Evolutionary conservation across 2,888 invertebrate species (phyloP).

Genomic region (Polia nebulosa): DNA sequence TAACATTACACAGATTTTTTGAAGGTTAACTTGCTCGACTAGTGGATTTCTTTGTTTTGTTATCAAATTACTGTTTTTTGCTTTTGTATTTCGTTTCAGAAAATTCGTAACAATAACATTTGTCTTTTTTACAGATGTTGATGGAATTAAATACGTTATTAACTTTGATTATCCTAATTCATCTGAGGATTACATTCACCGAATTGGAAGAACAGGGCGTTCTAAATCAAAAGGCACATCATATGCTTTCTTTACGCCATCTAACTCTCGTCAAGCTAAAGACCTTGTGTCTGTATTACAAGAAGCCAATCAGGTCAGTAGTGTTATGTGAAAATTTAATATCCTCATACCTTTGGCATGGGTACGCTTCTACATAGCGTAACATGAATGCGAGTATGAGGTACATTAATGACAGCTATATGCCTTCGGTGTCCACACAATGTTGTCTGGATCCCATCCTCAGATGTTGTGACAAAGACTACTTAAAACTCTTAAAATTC

Average conservation of each 20-base stretch:
- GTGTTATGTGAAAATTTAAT: conserved; percentile 5
- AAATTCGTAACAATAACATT: conserved; percentile 58
- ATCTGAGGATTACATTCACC: conserved; percentile 98
- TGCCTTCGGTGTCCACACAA: conserved; percentile 95
- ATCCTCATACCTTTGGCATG: conserved; percentile 95
- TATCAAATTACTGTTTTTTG: conserved; percentile 47
- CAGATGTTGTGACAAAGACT: conserved; percentile 91
- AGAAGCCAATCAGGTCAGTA: conserved; percentile 96
- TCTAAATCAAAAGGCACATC: conserved; percentile 97
- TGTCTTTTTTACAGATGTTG: conserved; percentile 94
- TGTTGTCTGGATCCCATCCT: conserved; percentile 95
- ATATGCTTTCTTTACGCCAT: conserved; percentile 98
- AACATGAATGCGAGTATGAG: conserved; percentile 95
- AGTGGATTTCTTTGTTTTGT: conserved; percentile 51
- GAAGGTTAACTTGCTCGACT: conserved; percentile 50
- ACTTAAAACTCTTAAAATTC: background rate
- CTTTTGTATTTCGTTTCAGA: conserved; percentile 20
- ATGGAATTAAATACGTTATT: conserved; percentile 98
- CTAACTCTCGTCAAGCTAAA: conserved; percentile 96
- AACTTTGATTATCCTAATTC: conserved; percentile 99
- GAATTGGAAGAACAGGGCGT: conserved; percentile 98
- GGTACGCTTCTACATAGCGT: conserved; percentile 92
- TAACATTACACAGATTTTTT: conserved; percentile 70
- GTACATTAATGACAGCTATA: conserved; percentile 92
- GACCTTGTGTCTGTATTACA: conserved; percentile 96